Evolutionary conservation across 2,888 invertebrate species (phyloP), one percentile per base, ranked within the genome.

Genomic region (Polydesmus complanatus): DNA sequence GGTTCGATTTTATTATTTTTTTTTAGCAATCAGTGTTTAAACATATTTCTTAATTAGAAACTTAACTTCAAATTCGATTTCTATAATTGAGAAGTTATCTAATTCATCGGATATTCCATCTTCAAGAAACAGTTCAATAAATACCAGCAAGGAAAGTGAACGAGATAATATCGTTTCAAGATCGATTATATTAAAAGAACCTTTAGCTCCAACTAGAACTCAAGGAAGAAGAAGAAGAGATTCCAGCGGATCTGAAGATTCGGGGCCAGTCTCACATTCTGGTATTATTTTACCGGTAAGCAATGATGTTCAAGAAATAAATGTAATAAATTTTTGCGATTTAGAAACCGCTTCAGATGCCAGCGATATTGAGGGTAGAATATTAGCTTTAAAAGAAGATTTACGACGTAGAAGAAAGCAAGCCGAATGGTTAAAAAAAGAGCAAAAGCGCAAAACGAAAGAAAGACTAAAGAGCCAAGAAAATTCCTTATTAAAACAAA

Each of bases 331-430:
- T 54, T 2, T 21, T 18, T 57, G 19, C 52, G 63, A 54, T 27
- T 61, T 69, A 74, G 76, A 77, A 66, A 75, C 76, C 2, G 70
- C 73, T 51, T 77, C 77, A 5, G 79, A 79, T 66, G 72, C 73
- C 47, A 78, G 78, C 68, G 78, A 79, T 66, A 72, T 76, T 48
- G 78, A 79, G 66, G 74, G 74, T 3, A 68, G 77, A 22, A 74
- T 79, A 56, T 68, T 73, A 57, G 76, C 77, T 22, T 69, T 79
- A 61, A 73, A 73, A 59, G 78, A 79, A 62, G 76, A 79, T 65
- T 69, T 79, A 23, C 70, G 72, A n/a, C 68, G 73, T 18, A 68
- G 78, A 11, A 75, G 76, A 66, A 66, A 70, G 27, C 77, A 78
- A 67, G 77, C 77, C 19, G 77, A 77, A 59, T 69, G 71, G 62